These are phyloP conservation scores for Nylanderia fulva DNA, from an alignment of 1,140 invertebrate species.

Conservation along the genomic window DNA sequence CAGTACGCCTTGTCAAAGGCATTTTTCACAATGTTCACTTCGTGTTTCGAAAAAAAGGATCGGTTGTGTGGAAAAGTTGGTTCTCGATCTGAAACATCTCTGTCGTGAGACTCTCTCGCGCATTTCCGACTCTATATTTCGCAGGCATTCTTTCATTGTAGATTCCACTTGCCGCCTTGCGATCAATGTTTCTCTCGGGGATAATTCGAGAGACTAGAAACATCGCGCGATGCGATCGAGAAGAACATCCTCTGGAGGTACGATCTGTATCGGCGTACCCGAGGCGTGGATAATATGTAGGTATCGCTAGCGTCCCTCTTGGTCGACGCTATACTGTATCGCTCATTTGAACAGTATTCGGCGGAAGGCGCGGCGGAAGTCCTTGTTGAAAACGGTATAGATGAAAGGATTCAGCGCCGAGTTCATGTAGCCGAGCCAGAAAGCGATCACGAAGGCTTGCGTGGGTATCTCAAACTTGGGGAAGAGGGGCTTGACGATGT, in stretches of 20 bases:
- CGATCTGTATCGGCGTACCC: conserved; percentile 1
- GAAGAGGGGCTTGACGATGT: conserved; percentile 94
- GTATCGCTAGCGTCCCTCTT: conserved; percentile 61
- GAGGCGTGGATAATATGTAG: conserved; percentile 10
- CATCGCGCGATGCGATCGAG: conserved; percentile 23
- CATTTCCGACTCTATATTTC: conserved; percentile 29
- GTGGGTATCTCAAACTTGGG: conserved; percentile 91
- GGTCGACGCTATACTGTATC: conserved; percentile 14
- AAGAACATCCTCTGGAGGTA: conserved; percentile 22
- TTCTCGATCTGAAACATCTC: conserved; percentile 3
- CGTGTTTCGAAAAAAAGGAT: conserved; percentile 22
- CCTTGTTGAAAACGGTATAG: conserved; percentile 99
- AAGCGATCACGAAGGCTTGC: conserved; percentile 96
- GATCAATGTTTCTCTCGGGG: conserved; percentile 27
- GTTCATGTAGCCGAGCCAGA: conserved; percentile 99
- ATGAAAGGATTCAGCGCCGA: conserved; percentile 99
- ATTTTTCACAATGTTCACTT: conserved; percentile 29
- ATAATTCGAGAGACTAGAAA: conserved; percentile 4
- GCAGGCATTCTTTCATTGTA: neutral
- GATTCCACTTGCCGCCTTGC: neutral
- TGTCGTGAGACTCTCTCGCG: neutral
- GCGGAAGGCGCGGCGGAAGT: conserved; percentile 98
- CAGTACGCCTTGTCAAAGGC: neutral
- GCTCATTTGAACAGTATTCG: conserved; percentile 97
- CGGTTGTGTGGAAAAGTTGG: conserved; percentile 20